Evolutionary conservation across 1,140 invertebrate genomes (phyloP), one percentile per base, ranked within the genome.

Genomic region (Ips nitidus): DNA sequence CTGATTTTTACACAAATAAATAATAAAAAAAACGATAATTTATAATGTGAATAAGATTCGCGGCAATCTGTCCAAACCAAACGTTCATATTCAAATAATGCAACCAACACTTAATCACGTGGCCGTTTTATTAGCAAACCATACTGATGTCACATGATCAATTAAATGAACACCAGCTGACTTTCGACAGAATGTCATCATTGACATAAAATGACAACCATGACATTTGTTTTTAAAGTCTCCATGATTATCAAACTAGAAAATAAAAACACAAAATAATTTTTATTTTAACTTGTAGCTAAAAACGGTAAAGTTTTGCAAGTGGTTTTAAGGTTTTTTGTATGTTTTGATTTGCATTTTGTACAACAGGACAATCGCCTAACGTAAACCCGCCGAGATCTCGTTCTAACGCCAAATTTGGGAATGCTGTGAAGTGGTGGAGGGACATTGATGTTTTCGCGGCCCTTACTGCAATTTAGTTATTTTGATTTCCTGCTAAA

Each of bases 401-500:
- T 37, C 7, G 52, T 37, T 55, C 37, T 36, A 55, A 55, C 37
- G 52, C 52, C 36, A 55, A 55, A 55, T 55, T 55, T 55, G 52
- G 52, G 37, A 37, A 38, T 55, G 36, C 37, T 22, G 4, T 55
- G 37, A 55, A 55, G 37, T 36, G 52, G 37, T 22, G 8, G 41
- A 41, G 38, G 41, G 53, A 58, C 52, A 57, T 70, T 70, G 61
- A 70, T 70, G 68, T 70, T 59, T 55, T 59, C 60, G 38, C 52
- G 41, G 41, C 60, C 61, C 42, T 64, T 50, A 57, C 52, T 37
- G 41, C 41, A 40, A 8, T 42, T 71, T 66, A 71, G 38, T 71
- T 61, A 22, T 66, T 71, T 71, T 61, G 53, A 7, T 64, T 71
- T 60, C 50, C 45, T 66, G 45, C 45, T 59, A 70, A 72, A 52